These are phyloP conservation scores for Zophobas morio DNA, from an alignment of 1,140 invertebrate genomes.

Conservation along the genomic window DNA sequence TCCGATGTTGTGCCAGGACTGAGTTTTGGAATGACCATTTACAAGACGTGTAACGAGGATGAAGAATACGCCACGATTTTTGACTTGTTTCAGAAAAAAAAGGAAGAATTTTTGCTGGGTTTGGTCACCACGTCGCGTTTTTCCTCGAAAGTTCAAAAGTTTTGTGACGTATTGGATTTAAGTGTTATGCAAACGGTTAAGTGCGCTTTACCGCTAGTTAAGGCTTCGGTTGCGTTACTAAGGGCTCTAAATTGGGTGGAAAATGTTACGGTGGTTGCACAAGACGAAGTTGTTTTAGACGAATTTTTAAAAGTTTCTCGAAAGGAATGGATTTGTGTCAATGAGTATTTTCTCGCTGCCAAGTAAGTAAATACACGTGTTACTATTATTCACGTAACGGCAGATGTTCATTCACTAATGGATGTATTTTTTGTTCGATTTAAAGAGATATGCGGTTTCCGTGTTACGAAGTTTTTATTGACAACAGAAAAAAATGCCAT, in stretches of 20 bases:
- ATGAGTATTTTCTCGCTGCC: slow-evolving; percentile 46
- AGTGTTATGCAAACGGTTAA: slow-evolving; percentile 19
- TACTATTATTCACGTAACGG: no score
- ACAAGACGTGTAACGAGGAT: slow-evolving; percentile 55
- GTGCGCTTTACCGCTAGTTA: slow-evolving; percentile 50
- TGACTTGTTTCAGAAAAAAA: slow-evolving; percentile 56
- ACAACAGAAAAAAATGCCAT: no score
- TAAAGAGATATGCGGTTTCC: no score
- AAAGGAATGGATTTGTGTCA: slow-evolving; percentile 60
- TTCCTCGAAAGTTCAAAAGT: slow-evolving; percentile 52
- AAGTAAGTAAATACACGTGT: no score
- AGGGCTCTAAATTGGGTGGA: slow-evolving; percentile 55
- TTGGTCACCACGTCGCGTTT: slow-evolving; percentile 50
- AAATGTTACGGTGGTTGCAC: slow-evolving; percentile 61
- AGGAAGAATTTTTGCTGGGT: slow-evolving; percentile 53
- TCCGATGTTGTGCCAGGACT: slow-evolving; percentile 53
- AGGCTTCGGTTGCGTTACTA: slow-evolving; percentile 57
- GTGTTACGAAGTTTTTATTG: no score
- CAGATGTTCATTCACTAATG: no score
- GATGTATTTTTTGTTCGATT: no score
- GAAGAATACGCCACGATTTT: slow-evolving; percentile 61
- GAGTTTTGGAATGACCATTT: slow-evolving; percentile 57
- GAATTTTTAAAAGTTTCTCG: slow-evolving; percentile 60
- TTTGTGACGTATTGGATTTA: slow-evolving; percentile 57
- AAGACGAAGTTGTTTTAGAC: slow-evolving; percentile 55